Percentiles rank a stretch among this genome's conserved stretches.
Conservation (phyloP, 2,113 vertebrate genomes). For the Myotis brandtii region DNA sequence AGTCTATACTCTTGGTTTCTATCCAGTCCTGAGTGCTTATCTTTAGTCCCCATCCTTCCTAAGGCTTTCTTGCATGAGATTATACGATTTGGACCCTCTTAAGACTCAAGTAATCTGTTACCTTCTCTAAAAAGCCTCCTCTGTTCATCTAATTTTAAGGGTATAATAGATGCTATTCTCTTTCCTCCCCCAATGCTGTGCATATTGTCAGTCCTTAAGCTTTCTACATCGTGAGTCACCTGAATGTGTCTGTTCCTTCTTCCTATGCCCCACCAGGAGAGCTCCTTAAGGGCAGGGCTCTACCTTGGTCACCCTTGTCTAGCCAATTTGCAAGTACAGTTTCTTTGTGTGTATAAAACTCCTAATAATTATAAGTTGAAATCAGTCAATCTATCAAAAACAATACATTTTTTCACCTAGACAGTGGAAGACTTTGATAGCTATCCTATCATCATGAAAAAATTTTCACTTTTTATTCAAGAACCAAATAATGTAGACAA, state of each 20-base stretch:
- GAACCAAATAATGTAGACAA: constrained; percentile 1
- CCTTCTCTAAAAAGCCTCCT: not conserved
- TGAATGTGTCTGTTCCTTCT: not conserved
- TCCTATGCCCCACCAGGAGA: not conserved
- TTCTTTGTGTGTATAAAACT: not conserved
- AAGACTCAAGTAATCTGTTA: not conserved
- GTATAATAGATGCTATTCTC: not conserved
- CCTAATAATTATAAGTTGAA: not conserved
- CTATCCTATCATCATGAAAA: not conserved
- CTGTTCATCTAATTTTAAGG: not conserved
- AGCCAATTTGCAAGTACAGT: not conserved
- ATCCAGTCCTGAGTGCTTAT: not conserved
- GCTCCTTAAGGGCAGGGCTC: not conserved
- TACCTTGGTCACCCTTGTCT: not conserved
- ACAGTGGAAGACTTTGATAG: not conserved
- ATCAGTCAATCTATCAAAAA: not conserved
- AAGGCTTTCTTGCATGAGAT: not conserved
- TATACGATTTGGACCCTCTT: not conserved
- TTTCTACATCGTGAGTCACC: not conserved
- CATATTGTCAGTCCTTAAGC: not conserved
- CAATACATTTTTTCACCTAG: not conserved
- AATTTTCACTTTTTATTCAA: not conserved
- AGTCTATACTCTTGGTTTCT: not conserved
- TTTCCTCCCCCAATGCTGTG: not conserved
- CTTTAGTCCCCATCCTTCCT: not conserved